Conservation (phyloP, 2,888 invertebrate genomes). For the Nymphalis urticae region DNA sequence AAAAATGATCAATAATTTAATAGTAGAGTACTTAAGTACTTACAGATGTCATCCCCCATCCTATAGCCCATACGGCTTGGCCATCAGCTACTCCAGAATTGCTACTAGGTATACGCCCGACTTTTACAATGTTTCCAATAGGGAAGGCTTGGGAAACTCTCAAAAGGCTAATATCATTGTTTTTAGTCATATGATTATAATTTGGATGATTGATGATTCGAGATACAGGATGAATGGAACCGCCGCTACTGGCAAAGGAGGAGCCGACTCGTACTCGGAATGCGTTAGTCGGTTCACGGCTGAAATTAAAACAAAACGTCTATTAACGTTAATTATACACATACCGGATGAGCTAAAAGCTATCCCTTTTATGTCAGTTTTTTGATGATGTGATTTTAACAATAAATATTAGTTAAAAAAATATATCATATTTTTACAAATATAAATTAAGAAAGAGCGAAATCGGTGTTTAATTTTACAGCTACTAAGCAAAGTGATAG, state of each 20-base stretch:
- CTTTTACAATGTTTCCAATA: conserved; percentile 8
- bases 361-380: too few relatives aligned
- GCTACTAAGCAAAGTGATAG: too few relatives aligned
- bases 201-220: conserved; percentile 11
- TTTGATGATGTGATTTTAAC: too few relatives aligned
- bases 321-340: too few relatives aligned
- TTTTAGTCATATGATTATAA: conserved; percentile 3
- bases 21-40: background rate
- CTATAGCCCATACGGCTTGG: conserved; percentile 17
- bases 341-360: too few relatives aligned
- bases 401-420: too few relatives aligned
- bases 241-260: background rate
- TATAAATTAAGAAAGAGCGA: too few relatives aligned
- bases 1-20: too few relatives aligned
- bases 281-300: background rate
- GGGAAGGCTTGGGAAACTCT: background rate
- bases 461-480: too few relatives aligned
- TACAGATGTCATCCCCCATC: conserved; percentile 3
- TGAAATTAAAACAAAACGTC: background rate
- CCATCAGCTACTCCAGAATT: conserved; percentile 12
- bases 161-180: conserved; percentile 16
- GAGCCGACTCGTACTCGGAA: conserved; percentile 15
- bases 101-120: conserved; percentile 8
- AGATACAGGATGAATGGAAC: conserved; percentile 1
- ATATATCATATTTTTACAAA: too few relatives aligned